Base-by-base conservation (phyloP, 23 tunicate genomes). In the Botrylloides violaceus region DNA sequence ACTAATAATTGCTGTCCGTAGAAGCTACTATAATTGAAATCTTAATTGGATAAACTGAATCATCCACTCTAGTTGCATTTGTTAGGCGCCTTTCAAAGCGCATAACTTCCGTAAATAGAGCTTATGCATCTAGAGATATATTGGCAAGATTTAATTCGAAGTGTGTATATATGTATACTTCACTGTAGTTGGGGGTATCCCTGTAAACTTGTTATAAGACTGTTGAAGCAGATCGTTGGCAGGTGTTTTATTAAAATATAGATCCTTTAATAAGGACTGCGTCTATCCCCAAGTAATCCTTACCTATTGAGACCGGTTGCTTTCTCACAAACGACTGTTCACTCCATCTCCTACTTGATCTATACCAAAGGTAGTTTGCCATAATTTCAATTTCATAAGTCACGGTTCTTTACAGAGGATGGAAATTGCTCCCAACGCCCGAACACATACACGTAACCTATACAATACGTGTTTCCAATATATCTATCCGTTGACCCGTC, bases 231-330 rank as follows among this genome's bases (percentile, higher is more conserved):
- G 12, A 43, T 43, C 53, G 53, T 15, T 43, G 70, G 58, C 74
- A 68, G 74, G 74, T 68, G 74, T 43, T 68, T 68, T 43, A 68
- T 68, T 68, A 43, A 37, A 68, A 43, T 39, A 20, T 43, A 37
- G 36, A 68, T 68, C 74, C 74, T 43, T 68, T 68, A 68, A 68
- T 68, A 68, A 37, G 60, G 56, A 32, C 26, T 24, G 29, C 1
- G 49, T 19, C 74, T 0, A 68, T 68, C 74, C 74, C 25, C 5
- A 4, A 18, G 58, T 68, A 68, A 68, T 68, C 74, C 74, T 3
- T 33, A 3, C 36, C 33, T 63, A 27, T 33, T 27, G 35, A 63
- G n/a, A 34, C 29, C 36, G 29, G 33, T 29, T 3, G 6, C 6
- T 63, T 63, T 63, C 70, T 63, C 70, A 63, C 70, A 33, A 34